Base-by-base conservation (phyloP, 2,113 vertebrate genomes). In the Xiphophorus hellerii region DNA sequence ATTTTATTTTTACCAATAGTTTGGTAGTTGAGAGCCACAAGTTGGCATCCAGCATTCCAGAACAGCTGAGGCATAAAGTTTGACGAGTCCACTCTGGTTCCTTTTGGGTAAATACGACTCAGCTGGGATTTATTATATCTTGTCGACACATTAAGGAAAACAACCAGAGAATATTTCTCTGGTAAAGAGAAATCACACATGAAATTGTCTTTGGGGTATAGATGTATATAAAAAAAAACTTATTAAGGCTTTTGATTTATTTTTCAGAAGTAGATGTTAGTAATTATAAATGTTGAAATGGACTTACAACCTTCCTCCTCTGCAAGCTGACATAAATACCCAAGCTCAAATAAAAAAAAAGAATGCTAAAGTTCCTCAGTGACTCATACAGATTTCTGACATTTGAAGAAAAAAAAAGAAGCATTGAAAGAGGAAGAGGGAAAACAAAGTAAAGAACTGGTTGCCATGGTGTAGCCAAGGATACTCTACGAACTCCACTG, bases 401-500 rank as follows among this genome's bases (percentile, higher is more conserved):
- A 58, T 2, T 48, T 62, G 17, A 64, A 35, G 9, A 28, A 35
- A 66, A n/a, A 67, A 8, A 66, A 54, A 72, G 29, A 33, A 3
- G 3, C 68, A 70, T 60, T 14, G 60, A 66, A 75, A 68, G 62
- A 73, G 48, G 22, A 75, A 63, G 33, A 37, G 31, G 31, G 44
- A 77, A 62, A 33, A 73, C 0, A 61, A 67, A 84, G 15, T 15
- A 67, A 20, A 4, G 70, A 79, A 30, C 72, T 13, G 13, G 86
- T 80, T 85, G 76, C 76, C 73, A 80, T 78, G 66, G 74, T 17
- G 64, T 35, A 42, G 80, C 68, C 79, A 97, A 97, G 96, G 98
- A 98, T 99, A 96, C 98, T 99, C 98, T 20, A 99, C 97, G 92
- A 99, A 99, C 93, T 99, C 98, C 93, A 99, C 98, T 0, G 98